phyloP scores from a whole-genome alignment of 2,113 vertebrate genomes.

The Nestor notabilis region DNA sequence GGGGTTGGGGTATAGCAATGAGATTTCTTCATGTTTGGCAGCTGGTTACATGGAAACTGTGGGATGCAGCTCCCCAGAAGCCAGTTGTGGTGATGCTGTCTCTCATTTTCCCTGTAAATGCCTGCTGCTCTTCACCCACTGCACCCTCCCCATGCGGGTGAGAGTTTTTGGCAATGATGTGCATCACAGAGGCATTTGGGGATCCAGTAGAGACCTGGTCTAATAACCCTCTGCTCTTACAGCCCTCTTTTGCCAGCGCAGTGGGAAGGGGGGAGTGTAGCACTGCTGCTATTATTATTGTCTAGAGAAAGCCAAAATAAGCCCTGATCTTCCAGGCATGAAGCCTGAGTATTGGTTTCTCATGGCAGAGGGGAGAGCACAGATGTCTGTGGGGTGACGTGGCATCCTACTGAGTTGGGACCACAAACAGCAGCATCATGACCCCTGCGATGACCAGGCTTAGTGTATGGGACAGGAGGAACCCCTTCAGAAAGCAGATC shows the following conservation, averaged over 20 bases:
- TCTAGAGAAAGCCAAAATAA: not conserved
- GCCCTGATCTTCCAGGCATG: not conserved
- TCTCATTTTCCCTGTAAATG: not conserved
- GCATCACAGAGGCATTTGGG: not conserved
- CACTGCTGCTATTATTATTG: not conserved
- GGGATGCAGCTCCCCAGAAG: not conserved
- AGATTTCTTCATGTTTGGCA: not conserved
- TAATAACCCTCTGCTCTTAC: not conserved
- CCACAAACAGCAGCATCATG: accelerated
- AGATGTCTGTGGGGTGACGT: not conserved
- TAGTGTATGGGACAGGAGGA: accelerated
- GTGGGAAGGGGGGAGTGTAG: accelerated
- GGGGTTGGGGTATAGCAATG: not conserved
- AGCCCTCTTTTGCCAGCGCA: not conserved
- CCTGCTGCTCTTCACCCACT: not conserved
- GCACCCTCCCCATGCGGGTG: not conserved
- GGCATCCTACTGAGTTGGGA: not conserved
- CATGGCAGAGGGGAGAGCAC: accelerated
- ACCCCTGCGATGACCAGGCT: accelerated
- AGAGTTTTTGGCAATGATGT: not conserved
- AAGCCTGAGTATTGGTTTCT: not conserved
- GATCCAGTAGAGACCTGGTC: not conserved
- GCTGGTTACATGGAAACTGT: not conserved
- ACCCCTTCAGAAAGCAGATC: not conserved
- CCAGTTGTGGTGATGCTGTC: accelerated